phyloP scores from a whole-genome alignment of 2,113 vertebrate species.

The Sinocyclocheilus anshuiensis region DNA sequence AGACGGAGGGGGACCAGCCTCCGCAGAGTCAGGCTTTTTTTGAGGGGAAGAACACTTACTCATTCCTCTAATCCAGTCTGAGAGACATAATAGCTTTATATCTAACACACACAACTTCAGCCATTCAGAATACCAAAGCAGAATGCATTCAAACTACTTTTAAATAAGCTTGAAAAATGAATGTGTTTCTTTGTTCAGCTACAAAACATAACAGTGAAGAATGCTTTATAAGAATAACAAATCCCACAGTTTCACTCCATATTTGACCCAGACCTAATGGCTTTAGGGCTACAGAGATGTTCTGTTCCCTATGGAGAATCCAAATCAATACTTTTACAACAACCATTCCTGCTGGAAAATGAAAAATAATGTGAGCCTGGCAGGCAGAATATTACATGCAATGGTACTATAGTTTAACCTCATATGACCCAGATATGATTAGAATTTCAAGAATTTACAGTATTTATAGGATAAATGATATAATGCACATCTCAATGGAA shows the following conservation, averaged over 20 bases:
- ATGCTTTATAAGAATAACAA: background rate
- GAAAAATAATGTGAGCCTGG: background rate
- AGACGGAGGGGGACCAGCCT: background rate
- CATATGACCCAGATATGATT: background rate
- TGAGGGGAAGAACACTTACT: slow-evolving; percentile 17
- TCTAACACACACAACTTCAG: background rate
- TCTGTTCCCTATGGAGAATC: slow-evolving; percentile 5
- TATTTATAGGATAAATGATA: background rate
- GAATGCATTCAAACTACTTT: background rate
- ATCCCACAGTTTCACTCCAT: background rate
- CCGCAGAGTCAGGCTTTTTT: slow-evolving; percentile 29
- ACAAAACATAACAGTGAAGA: background rate
- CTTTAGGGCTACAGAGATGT: slow-evolving; percentile 26
- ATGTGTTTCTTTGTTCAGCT: background rate
- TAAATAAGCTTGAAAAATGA: background rate
- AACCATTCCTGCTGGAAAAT: slow-evolving; percentile 13
- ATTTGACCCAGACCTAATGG: background rate
- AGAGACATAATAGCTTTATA: slow-evolving; percentile 15
- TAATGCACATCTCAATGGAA: background rate
- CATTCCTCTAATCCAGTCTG: slow-evolving; percentile 23
- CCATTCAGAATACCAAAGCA: background rate
- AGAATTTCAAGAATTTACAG: background rate
- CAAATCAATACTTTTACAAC: slow-evolving; percentile 38
- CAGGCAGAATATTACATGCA: background rate
- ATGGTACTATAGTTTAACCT: background rate